A percentile compares a stretch with the other conserved stretches of the same genome.
Conservation (phyloP, 2,888 invertebrate genomes). For the Gandaritis pyraliata region DNA sequence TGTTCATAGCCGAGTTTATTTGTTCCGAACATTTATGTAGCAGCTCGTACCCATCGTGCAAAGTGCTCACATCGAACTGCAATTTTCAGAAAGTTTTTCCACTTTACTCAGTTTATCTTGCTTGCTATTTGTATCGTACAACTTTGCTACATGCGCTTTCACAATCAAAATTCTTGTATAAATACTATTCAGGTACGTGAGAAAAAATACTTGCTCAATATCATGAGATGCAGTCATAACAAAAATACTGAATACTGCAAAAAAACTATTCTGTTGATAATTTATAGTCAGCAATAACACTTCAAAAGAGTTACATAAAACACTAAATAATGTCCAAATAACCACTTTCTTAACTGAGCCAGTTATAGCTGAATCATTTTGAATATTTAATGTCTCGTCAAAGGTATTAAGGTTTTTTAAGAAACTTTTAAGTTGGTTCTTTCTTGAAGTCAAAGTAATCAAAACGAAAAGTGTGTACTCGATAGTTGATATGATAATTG, state of each 20-base stretch:
- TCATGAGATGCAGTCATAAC: conserved; percentile 57
- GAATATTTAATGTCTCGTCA: conserved; percentile 60
- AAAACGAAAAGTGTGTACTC: conserved; percentile 56
- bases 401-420: conserved; percentile 55
- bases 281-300: conserved; percentile 10
- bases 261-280: not conserved
- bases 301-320: conserved; percentile 50
- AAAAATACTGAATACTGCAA: not conserved
- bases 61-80: conserved; percentile 55
- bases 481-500: conserved; percentile 48
- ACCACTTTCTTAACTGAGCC: conserved; percentile 41
- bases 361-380: conserved; percentile 47
- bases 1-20: conserved; percentile 65
- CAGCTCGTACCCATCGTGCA: conserved; percentile 64
- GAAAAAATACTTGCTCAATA: conserved; percentile 59
- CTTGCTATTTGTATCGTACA: conserved; percentile 43
- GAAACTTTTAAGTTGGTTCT: conserved; percentile 49
- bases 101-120: conserved; percentile 45
- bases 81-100: conserved; percentile 57
- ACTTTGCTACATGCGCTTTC: conserved; percentile 59
- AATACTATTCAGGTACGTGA: conserved; percentile 54
- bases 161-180: conserved; percentile 57
- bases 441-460: conserved; percentile 48
- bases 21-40: conserved; percentile 64
- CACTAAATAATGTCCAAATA: conserved; percentile 43